Base-by-base conservation (phyloP, 2,888 invertebrate genomes). In the Tethea ocularis region DNA sequence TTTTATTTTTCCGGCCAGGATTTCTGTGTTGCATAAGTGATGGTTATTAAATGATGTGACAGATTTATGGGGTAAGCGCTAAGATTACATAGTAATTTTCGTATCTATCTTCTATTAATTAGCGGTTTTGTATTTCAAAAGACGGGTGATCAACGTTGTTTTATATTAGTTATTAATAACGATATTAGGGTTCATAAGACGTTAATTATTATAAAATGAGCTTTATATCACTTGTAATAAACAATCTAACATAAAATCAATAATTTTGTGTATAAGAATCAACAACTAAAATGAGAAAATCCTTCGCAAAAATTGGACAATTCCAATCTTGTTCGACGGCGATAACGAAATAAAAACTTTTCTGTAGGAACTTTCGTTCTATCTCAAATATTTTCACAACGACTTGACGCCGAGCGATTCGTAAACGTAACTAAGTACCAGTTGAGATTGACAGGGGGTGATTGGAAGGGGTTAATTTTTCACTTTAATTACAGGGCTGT, bases 21-120 rank as follows among this genome's bases (percentile, higher is more conserved):
- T 72, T 80, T 69, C 58, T 69, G 78, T 83, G 85, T 70, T 69
- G 63, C 56, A 67, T 63, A 66, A 71, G 82, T 86, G 79, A 60
- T 72, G 68, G 71, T 75, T 80, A 76, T 83, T 80, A 71, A 82
- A 82, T 78, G 78, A 84, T 80, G 81, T 84, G 79, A 80, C 78
- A 72, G 72, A 78, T 76, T 69, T 77, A 69, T 64, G 70, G 73
- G 87, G 88, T 88, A 84, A 88, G 88, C 88, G 38, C n/a, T n/a
- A n/a, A 73, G 64, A 68, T 70, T 63, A 69, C 67, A 20, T 46
- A 20, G 46, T 38, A n/a, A 46, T 20, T 20, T 10, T 46, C 10
- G 10, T 20, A 20, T 10, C 20, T 46, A 20, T 46, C 20, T 10
- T 46, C 8, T 10, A 46, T 0, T 10, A 46, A 46, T 46, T 46